These are phyloP conservation scores for Thecocarcelia acutangulata DNA, from an alignment of 2,888 invertebrate genomes.

Conservation along the genomic window DNA sequence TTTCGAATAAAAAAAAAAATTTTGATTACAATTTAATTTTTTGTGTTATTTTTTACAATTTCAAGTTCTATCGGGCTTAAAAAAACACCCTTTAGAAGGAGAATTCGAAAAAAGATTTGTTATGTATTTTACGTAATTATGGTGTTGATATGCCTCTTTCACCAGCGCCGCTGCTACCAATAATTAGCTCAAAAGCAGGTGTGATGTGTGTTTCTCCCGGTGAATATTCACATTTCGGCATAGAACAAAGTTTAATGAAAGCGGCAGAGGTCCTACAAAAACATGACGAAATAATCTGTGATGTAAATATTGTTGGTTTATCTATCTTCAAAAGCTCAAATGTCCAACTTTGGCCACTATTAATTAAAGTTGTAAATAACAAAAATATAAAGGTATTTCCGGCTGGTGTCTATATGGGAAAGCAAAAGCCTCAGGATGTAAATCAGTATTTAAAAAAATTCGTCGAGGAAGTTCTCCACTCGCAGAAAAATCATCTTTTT, in stretches of 20 bases:
- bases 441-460: constrained; percentile 46
- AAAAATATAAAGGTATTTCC: constrained; percentile 34
- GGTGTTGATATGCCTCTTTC: not conserved
- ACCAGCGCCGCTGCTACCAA: not conserved
- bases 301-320: constrained; percentile 63
- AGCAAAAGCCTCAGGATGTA: constrained; percentile 32
- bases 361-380: constrained; percentile 58
- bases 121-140: not conserved
- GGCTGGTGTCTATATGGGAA: constrained; percentile 33
- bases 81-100: no score
- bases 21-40: no score
- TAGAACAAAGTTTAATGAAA: constrained; percentile 52
- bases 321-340: constrained; percentile 64
- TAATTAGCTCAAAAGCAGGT: not conserved
- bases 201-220: constrained; percentile 39
- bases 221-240: constrained; percentile 61
- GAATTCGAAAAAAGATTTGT: not conserved
- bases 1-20: no score
- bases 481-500: constrained; percentile 1
- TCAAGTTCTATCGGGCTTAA: no score
- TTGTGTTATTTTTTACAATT: no score
- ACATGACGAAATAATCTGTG: constrained; percentile 60
- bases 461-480: constrained; percentile 37
- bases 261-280: constrained; percentile 11
- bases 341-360: constrained; percentile 61